Evolutionary conservation across 2,113 vertebrate genomes (phyloP).

Genomic region (Trochalopteron elliotii): DNA sequence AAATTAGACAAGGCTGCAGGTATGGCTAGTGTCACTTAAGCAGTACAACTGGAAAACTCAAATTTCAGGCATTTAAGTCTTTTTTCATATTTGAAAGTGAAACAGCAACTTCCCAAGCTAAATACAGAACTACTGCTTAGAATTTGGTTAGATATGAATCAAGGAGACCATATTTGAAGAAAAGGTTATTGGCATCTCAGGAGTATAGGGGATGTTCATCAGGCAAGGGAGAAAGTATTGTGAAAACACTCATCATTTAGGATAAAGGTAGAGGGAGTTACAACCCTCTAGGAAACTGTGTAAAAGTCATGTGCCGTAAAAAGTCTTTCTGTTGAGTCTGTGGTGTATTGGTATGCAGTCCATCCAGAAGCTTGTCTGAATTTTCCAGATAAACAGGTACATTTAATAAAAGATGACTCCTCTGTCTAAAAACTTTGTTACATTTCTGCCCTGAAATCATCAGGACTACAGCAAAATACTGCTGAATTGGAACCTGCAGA

Average conservation of each 20-base stretch:
- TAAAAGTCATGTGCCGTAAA: not conserved
- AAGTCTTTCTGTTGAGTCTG: not conserved
- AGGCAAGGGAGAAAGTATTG: not conserved
- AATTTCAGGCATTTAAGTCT: not conserved
- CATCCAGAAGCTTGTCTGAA: not conserved
- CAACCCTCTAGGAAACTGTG: not conserved
- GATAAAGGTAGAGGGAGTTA: not conserved
- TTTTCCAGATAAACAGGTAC: constrained; percentile 6
- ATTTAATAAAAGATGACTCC: not conserved
- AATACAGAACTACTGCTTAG: not conserved
- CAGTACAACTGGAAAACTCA: not conserved
- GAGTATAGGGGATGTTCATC: not conserved
- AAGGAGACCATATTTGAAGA: not conserved
- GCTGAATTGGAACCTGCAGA: not conserved
- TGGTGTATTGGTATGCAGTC: not conserved
- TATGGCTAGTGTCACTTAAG: not conserved
- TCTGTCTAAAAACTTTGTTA: not conserved
- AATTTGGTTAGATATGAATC: not conserved
- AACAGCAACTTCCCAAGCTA: not conserved
- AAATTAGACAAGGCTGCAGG: not conserved
- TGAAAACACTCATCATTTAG: not conserved
- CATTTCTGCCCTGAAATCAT: not conserved
- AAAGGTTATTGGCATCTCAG: not conserved
- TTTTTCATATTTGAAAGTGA: not conserved
- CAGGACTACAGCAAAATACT: not conserved